Percentiles rank a stretch among this genome's conserved stretches.
These are phyloP conservation scores for Oreochromis spilurus DNA, from an alignment of 2,113 vertebrate species.

Conservation along the genomic window DNA sequence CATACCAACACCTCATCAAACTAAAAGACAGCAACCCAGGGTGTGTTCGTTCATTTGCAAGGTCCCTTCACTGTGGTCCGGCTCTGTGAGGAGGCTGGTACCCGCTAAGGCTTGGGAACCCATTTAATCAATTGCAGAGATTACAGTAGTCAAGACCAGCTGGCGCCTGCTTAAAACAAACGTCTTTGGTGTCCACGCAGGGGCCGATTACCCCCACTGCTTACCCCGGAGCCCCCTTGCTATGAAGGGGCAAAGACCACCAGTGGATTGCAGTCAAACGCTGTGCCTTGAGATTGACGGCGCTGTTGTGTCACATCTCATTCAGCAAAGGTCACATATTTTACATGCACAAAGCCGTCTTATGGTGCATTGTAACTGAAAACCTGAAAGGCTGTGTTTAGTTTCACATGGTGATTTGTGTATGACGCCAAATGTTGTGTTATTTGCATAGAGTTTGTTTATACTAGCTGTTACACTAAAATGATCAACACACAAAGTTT, in stretches of 20 bases:
- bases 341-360: conserved; percentile 22
- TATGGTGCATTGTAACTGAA: conserved; percentile 11
- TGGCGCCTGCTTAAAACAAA: conserved; percentile 52
- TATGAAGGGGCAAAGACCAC: conserved; percentile 37
- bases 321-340: conserved; percentile 20
- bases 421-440: not conserved
- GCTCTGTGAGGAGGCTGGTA: conserved; percentile 34
- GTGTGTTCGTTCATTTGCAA: conserved; percentile 33
- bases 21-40: conserved; percentile 29
- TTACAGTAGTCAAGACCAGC: conserved; percentile 59
- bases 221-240: not conserved
- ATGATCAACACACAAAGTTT: not conserved
- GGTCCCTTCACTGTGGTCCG: conserved; percentile 38
- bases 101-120: conserved; percentile 33
- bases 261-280: conserved; percentile 35
- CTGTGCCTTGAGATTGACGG: conserved; percentile 52
- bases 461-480: not conserved
- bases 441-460: not conserved
- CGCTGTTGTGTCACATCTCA: conserved; percentile 44
- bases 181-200: conserved; percentile 28
- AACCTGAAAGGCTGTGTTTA: conserved; percentile 20
- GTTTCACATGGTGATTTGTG: not conserved
- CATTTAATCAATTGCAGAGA: conserved; percentile 65
- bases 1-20: conserved; percentile 23
- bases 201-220: not conserved